These are phyloP conservation scores for Hirtodrosophila trivittata DNA, from an alignment of 2,888 invertebrate species.

Conservation along the genomic window DNA sequence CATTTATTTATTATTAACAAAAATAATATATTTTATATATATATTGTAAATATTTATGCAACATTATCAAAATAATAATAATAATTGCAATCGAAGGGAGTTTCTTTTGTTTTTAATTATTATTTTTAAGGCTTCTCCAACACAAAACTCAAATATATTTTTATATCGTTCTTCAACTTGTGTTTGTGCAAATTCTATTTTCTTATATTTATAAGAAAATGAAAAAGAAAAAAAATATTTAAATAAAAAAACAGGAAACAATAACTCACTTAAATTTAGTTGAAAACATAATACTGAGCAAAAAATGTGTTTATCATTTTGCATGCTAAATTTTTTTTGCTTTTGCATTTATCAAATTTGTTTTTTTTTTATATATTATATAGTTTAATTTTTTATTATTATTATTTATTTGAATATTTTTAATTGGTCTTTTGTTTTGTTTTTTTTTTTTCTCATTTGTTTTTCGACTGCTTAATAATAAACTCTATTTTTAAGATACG, in stretches of 20 bases:
- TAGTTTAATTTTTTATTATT: neutral
- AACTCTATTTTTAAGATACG: neutral
- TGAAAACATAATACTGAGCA: slow-evolving; percentile 84
- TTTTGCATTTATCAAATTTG: slow-evolving; percentile 47
- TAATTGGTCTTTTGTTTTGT: neutral
- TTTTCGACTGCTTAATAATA: slow-evolving; percentile 44
- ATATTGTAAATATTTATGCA: slow-evolving; percentile 29
- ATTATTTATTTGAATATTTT: neutral
- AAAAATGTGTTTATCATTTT: slow-evolving; percentile 75
- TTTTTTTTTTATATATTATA: slow-evolving; percentile 26
- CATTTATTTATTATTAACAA: slow-evolving; percentile 10
- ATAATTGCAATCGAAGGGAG: slow-evolving; percentile 57
- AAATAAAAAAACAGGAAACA: slow-evolving; percentile 63
- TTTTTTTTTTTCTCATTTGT: slow-evolving; percentile 8
- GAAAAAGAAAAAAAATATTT: slow-evolving; percentile 29
- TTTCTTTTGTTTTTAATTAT: slow-evolving; percentile 7
- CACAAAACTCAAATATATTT: slow-evolving; percentile 23
- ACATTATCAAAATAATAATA: slow-evolving; percentile 32
- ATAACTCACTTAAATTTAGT: slow-evolving; percentile 81
- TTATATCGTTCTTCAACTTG: slow-evolving; percentile 13
- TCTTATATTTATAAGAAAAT: neutral
- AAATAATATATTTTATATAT: slow-evolving; percentile 11
- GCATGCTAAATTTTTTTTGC: slow-evolving; percentile 56
- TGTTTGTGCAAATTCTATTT: slow-evolving; percentile 20
- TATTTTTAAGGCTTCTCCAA: slow-evolving; percentile 23